A percentile compares a stretch with the other conserved stretches of the same genome.
Evolutionary conservation across 2,113 vertebrate genomes (phyloP).

Genomic region (Siniperca chuatsi): DNA sequence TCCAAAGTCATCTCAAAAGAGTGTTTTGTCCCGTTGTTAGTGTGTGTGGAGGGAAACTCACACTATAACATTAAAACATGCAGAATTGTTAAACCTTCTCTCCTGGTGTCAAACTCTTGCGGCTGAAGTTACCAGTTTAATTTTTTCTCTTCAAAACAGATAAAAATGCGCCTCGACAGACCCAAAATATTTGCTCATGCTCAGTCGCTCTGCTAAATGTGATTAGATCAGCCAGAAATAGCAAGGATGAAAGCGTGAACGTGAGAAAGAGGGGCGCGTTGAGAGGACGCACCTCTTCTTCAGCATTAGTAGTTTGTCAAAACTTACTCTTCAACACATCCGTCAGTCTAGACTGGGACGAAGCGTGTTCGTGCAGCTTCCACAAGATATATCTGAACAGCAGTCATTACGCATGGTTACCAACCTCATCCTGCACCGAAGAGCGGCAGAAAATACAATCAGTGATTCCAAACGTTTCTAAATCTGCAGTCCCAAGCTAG

Average conservation of each 20-base stretch:
- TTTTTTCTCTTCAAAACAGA: too few species aligned
- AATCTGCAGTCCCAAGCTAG: not conserved
- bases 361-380: not conserved
- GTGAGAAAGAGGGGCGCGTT: not conserved
- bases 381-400: not conserved
- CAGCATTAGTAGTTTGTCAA: not conserved
- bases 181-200: constrained; percentile 27
- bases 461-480: not conserved
- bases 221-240: not conserved
- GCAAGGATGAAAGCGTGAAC: constrained; percentile 13
- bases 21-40: too few species aligned
- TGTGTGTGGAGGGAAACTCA: too few species aligned
- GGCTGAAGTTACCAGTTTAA: too few species aligned
- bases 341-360: not conserved
- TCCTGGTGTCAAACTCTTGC: too few species aligned
- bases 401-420: not conserved
- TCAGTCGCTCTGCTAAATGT: not conserved
- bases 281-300: not conserved
- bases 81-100: too few species aligned
- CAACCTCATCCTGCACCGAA: too few species aligned
- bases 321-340: not conserved
- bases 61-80: too few species aligned
- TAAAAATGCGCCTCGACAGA: not conserved
- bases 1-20: not conserved
- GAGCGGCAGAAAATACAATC: not conserved